Base-by-base conservation (phyloP, 2,888 invertebrate species). In the Lasiommata megera region DNA sequence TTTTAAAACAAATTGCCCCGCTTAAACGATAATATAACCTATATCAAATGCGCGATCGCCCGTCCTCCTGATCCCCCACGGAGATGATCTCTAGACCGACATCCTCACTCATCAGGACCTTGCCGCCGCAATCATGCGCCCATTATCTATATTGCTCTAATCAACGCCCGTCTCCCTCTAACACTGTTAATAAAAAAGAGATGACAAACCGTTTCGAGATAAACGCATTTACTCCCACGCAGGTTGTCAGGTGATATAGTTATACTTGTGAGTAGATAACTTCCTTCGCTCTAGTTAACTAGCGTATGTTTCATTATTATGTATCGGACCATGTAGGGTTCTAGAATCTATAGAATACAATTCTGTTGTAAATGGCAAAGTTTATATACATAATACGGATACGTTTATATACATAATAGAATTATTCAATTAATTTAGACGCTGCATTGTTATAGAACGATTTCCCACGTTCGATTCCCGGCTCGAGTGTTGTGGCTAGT, bases 71-170 rank as follows among this genome's bases (percentile, higher is more conserved):
- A 60, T 65, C 65, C 64, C 65, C 65, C 43, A 48, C 56, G 62
- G 54, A 63, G 65, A 46, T 60, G 60, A 62, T 61, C 65, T 66
- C 56, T 62, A 66, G 62, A 55, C 58, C 51, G 54, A 62, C 64
- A 62, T 63, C 63, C 63, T 63, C 60, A 53, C 56, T 61, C 54
- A 60, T 62, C 60, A 61, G 54, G 56, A 48, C 63, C 56, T 55
- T 50, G 54, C 38, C 38, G 37, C 54, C 36, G 51, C 56, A 61
- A 61, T 63, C 58, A 59, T 56, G 41, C 34, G 58, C 43, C 51
- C 34, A 58, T 53, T 55, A 62, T 52, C 60, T 57, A 12, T 44
- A 58, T 53, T 51, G 51, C 57, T 51, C 58, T 44, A 38, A 34
- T 17, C 44, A 34, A 14, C 23, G 3, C 9, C 48, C 8, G 40